These are phyloP conservation scores for Fulmarus glacialis DNA, from an alignment of 2,113 vertebrate species.

Conservation along the genomic window DNA sequence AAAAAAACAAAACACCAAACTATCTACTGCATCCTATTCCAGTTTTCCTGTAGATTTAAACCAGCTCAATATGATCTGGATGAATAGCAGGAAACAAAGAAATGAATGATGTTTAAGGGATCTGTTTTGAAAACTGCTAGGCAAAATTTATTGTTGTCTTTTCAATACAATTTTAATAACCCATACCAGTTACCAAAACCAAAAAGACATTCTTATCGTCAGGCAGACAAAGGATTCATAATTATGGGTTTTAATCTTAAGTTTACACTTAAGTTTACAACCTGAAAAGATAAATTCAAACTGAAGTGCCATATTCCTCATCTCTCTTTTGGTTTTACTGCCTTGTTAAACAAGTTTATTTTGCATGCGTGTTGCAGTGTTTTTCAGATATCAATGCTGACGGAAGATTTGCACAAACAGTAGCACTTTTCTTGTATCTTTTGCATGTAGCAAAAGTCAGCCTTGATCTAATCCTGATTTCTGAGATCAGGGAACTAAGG, in stretches of 20 bases:
- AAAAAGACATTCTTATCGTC: not conserved
- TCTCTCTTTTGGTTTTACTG: not conserved
- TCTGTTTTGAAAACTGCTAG: not conserved
- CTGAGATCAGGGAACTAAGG: not conserved
- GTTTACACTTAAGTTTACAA: not conserved
- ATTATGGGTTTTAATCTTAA: not conserved
- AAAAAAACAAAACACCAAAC: too few species aligned
- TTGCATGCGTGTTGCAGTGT: not conserved
- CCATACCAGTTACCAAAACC: not conserved
- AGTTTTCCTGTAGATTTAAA: constrained; percentile 1
- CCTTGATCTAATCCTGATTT: not conserved
- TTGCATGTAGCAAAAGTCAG: not conserved
- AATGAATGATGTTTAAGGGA: not conserved
- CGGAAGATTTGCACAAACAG: not conserved
- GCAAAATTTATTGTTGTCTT: not conserved
- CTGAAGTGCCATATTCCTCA: not conserved
- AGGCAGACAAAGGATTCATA: not conserved
- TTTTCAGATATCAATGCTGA: not conserved
- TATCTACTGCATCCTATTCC: not conserved
- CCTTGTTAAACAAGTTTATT: not conserved
- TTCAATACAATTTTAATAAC: not conserved
- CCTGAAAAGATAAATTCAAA: not conserved
- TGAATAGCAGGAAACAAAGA: not conserved
- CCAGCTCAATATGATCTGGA: not conserved
- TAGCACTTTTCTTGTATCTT: not conserved